Conservation (phyloP, 2,797 vertebrate species). For the Lagocephalus sceleratus region DNA sequence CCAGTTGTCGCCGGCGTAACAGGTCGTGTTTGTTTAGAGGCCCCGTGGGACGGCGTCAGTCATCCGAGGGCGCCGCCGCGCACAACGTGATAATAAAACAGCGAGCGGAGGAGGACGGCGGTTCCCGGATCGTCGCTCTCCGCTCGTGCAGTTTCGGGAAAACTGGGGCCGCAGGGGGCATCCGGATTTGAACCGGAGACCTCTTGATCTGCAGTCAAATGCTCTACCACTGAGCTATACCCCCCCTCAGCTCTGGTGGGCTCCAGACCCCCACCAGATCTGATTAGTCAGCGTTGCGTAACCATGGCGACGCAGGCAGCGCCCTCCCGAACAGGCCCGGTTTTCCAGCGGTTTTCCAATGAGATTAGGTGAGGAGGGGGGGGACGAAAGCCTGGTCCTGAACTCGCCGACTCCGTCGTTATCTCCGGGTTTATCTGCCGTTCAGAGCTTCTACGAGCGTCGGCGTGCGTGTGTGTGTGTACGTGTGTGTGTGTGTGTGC, state of each 20-base stretch:
- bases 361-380: conserved; percentile 70
- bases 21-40: conserved; percentile 55
- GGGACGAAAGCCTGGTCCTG: conserved; percentile 19
- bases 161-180: conserved; percentile 57
- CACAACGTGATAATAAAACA: not conserved
- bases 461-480: too few species aligned
- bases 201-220: conserved; percentile 81
- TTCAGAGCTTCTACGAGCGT: not conserved
- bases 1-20: conserved; percentile 29
- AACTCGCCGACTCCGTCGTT: conserved; percentile 23
- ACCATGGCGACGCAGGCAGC: conserved; percentile 71
- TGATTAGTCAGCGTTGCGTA: conserved; percentile 73
- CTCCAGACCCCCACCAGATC: conserved; percentile 70
- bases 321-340: conserved; percentile 57
- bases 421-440: conserved; percentile 29
- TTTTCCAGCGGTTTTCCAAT: conserved; percentile 72
- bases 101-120: not conserved
- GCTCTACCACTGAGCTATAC: conserved; percentile 81
- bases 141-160: too few species aligned
- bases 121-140: not conserved
- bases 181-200: conserved; percentile 77
- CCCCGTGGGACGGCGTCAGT: conserved; percentile 8
- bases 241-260: conserved; percentile 28
- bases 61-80: not conserved
- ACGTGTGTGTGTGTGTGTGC: too few species aligned